Conservation (phyloP, 2,888 invertebrate genomes). For the Holacanthella duospinosa region DNA sequence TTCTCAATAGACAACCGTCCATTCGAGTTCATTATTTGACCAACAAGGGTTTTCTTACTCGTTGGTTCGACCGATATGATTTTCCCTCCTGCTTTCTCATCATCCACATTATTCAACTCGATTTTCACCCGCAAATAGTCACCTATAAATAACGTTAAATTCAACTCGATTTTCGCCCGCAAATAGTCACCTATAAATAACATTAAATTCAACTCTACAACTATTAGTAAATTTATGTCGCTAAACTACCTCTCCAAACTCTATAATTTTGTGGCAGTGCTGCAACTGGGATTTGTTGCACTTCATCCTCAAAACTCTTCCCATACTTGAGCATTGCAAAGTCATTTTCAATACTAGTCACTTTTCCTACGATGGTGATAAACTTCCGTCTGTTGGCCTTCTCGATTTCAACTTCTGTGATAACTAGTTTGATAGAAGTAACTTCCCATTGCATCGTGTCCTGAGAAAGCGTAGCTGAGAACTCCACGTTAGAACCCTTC, state of each 20-base stretch:
- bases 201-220: background rate
- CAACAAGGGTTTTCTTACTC: slow-evolving; percentile 34
- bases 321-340: slow-evolving; percentile 11
- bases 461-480: slow-evolving; percentile 16
- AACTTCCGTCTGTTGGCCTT: slow-evolving; percentile 12
- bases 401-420: slow-evolving; percentile 11
- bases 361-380: slow-evolving; percentile 12
- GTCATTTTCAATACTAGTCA: slow-evolving; percentile 8
- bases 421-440: slow-evolving; percentile 13
- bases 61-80: slow-evolving; percentile 19
- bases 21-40: slow-evolving; percentile 40
- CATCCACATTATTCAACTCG: slow-evolving; percentile 2
- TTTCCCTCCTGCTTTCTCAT: background rate
- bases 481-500: slow-evolving; percentile 20
- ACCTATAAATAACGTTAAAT: slow-evolving; percentile 15
- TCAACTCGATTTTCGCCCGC: slow-evolving; percentile 15
- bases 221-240: background rate
- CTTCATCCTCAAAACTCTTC: slow-evolving; percentile 3
- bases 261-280: background rate
- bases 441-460: slow-evolving; percentile 19
- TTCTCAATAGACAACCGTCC: slow-evolving; percentile 50
- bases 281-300: slow-evolving; percentile 7
- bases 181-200: slow-evolving; percentile 1
- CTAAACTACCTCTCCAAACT: slow-evolving; percentile 6
- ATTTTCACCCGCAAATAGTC: slow-evolving; percentile 31